Percentiles rank a stretch among this genome's conserved stretches.
These are phyloP conservation scores for Dromaius novaehollandiae DNA, from an alignment of 2,113 vertebrate genomes.

Conservation along the genomic window DNA sequence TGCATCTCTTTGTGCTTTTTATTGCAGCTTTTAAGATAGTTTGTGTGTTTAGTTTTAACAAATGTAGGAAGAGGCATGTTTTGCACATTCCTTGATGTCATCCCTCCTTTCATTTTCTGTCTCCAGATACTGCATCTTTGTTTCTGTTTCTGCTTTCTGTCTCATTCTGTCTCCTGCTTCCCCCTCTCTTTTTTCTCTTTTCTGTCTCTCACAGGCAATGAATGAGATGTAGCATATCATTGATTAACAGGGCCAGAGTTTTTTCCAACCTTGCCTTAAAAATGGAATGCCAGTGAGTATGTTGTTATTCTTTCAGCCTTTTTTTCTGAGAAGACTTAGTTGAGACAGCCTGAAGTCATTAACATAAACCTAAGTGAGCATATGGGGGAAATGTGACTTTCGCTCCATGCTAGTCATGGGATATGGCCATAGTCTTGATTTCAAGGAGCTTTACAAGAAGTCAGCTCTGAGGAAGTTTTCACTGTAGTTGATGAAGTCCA, in stretches of 20 bases:
- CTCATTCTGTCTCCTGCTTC: background rate
- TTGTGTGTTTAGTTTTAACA: background rate
- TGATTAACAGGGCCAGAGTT: background rate
- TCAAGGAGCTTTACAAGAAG: constrained; percentile 19
- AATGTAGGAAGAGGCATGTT: constrained; percentile 11
- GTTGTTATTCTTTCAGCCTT: background rate
- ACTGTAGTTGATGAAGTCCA: background rate
- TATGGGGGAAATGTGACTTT: constrained; percentile 24
- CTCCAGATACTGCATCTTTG: constrained; percentile 42
- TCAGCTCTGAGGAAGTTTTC: background rate
- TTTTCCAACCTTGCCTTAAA: background rate
- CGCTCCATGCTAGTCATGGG: background rate
- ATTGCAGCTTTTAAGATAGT: constrained; percentile 2
- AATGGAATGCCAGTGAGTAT: background rate
- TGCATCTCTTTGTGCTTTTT: background rate
- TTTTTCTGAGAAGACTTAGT: background rate
- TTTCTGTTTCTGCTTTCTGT: constrained; percentile 49
- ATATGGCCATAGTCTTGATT: constrained; percentile 21
- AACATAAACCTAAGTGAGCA: background rate
- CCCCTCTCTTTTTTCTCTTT: constrained; percentile 27
- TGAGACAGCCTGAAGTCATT: constrained; percentile 25
- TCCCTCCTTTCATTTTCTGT: constrained; percentile 30
- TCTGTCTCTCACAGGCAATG: constrained; percentile 29
- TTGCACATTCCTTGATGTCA: background rate
- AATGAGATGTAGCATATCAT: constrained; percentile 9